Evolutionary conservation across 1,140 invertebrate genomes (phyloP).

Genomic region (Brevipalpus yothersi): DNA sequence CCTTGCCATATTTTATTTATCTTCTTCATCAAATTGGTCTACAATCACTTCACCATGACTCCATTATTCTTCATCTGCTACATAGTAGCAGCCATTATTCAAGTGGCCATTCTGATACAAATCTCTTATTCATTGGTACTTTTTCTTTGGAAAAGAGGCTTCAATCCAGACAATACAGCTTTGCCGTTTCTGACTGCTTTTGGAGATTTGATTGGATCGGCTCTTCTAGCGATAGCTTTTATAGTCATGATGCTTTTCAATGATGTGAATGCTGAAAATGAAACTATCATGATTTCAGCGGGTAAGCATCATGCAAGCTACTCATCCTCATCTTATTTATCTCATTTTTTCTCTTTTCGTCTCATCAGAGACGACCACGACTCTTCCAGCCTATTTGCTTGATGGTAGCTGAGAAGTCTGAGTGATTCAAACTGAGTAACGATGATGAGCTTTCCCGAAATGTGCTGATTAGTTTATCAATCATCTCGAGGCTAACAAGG

Average conservation of each 20-base stretch:
- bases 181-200: conserved; percentile 75
- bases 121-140: conserved; percentile 28
- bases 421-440: too few species aligned
- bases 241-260: conserved; percentile 17
- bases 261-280: too few species aligned
- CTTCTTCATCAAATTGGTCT: conserved; percentile 24
- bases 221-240: conserved; percentile 58
- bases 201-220: conserved; percentile 71
- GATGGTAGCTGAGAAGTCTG: too few species aligned
- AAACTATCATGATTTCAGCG: too few species aligned
- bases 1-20: conserved; percentile 33
- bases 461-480: too few species aligned
- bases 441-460: too few species aligned
- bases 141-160: conserved; percentile 22
- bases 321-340: too few species aligned
- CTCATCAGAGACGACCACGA: too few species aligned
- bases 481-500: too few species aligned
- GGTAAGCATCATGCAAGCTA: too few species aligned
- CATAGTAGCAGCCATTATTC: conserved; percentile 22
- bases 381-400: too few species aligned
- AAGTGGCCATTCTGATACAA: conserved; percentile 23
- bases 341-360: too few species aligned
- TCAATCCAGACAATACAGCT: conserved; percentile 60
- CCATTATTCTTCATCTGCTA: conserved; percentile 23
- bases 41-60: conserved; percentile 21